Evolutionary conservation across 2,888 invertebrate genomes (phyloP).

Genomic region (Pristionchus japonicus): DNA sequence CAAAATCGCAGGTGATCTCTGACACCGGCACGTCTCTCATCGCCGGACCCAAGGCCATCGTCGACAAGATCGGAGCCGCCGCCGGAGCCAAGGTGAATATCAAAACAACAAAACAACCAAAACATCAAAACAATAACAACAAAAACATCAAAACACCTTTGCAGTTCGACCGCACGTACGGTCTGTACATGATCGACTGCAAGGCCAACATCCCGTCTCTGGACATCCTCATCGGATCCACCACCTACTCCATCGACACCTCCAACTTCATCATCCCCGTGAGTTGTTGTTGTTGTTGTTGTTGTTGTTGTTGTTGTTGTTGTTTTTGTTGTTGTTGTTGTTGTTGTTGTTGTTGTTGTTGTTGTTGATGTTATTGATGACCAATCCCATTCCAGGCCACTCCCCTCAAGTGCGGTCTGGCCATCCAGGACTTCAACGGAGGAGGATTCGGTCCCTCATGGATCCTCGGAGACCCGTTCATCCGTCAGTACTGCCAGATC

Average conservation of each 20-base stretch:
- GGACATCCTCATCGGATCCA: conserved; percentile 30
- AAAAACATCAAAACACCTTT: neutral
- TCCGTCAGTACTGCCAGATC: conserved; percentile 64
- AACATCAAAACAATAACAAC: too few relatives aligned
- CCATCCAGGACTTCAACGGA: conserved; percentile 26
- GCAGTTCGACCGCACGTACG: neutral
- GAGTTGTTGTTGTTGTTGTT: too few relatives aligned
- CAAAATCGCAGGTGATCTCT: conserved; percentile 28
- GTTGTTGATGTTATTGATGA: too few relatives aligned
- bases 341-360: too few relatives aligned
- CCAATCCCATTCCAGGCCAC: neutral
- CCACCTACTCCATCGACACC: conserved; percentile 9
- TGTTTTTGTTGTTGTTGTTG: too few relatives aligned
- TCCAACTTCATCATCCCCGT: conserved; percentile 37
- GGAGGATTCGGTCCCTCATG: conserved; percentile 51
- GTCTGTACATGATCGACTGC: conserved; percentile 27
- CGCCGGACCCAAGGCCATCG: conserved; percentile 40
- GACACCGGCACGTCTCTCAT: conserved; percentile 46
- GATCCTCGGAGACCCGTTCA: conserved; percentile 63
- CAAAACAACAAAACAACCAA: too few relatives aligned
- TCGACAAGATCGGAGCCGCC: conserved; percentile 4
- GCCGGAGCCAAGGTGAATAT: conserved; percentile 13
- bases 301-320: too few relatives aligned
- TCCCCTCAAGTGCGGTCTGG: neutral
- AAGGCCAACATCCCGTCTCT: neutral